Evolutionary conservation across 2,888 invertebrate genomes (phyloP).

Genomic region (Branchellion lobata): DNA sequence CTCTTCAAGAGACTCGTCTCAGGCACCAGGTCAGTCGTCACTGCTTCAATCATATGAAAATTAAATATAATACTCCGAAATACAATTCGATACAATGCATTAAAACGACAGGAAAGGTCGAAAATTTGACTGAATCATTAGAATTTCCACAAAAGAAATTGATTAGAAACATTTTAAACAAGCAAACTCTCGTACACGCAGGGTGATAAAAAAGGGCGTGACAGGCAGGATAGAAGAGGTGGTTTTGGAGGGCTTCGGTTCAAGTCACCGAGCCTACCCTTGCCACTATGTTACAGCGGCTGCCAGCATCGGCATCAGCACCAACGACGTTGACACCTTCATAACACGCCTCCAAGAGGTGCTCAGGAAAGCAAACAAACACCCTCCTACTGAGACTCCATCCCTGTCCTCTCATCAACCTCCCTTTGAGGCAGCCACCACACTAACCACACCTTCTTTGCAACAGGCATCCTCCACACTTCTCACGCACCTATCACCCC

Average conservation of each 20-base stretch:
- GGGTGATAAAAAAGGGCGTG: slow-evolving; percentile 59
- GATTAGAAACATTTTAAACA: too few relatives aligned
- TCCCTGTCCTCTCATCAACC: background rate
- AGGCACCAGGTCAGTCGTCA: slow-evolving; percentile 68
- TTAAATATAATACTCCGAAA: background rate
- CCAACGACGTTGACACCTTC: slow-evolving; percentile 72
- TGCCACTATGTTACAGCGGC: slow-evolving; percentile 75
- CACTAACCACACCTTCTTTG: too few relatives aligned
- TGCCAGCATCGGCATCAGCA: slow-evolving; percentile 71
- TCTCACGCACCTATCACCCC: too few relatives aligned
- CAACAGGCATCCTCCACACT: too few relatives aligned
- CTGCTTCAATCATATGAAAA: background rate
- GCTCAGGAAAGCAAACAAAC: slow-evolving; percentile 54
- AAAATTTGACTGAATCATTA: background rate
- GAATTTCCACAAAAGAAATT: too few relatives aligned
- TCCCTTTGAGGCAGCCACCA: too few relatives aligned
- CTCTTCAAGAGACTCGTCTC: slow-evolving; percentile 65
- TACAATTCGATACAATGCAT: too few relatives aligned
- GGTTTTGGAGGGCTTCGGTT: slow-evolving; percentile 70
- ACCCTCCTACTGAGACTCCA: too few relatives aligned
- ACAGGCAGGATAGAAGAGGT: slow-evolving; percentile 54
- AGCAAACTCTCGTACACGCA: slow-evolving; percentile 56
- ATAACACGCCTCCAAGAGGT: slow-evolving; percentile 70
- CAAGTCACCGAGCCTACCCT: slow-evolving; percentile 69
- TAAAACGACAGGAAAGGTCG: background rate